Evolutionary conservation across 2,888 invertebrate species (phyloP).

Genomic region (Andrena camellia): DNA sequence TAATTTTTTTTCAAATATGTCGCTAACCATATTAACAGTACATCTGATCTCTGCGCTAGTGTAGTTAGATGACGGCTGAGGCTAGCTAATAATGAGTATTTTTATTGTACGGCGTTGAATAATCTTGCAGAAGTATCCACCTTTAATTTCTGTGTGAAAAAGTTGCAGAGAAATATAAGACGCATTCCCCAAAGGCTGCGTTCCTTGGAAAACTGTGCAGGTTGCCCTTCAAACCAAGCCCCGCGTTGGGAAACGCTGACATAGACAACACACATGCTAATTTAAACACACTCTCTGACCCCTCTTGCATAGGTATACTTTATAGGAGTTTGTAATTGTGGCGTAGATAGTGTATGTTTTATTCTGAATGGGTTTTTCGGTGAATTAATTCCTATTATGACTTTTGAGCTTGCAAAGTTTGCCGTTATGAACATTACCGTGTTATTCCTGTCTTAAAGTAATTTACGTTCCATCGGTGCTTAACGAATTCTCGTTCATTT

Average conservation of each 20-base stretch:
- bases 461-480: background rate
- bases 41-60: background rate
- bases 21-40: constrained; percentile 10
- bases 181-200: constrained; percentile 28
- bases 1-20: constrained; percentile 14
- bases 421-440: no score
- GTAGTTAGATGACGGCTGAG: constrained; percentile 12
- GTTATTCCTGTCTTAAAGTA: background rate
- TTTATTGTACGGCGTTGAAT: background rate
- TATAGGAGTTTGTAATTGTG: constrained; percentile 27
- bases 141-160: constrained; percentile 30
- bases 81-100: constrained; percentile 6
- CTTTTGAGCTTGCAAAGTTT: background rate
- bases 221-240: constrained; percentile 30
- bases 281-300: constrained; percentile 54
- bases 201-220: constrained; percentile 34
- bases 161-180: constrained; percentile 46
- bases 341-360: background rate
- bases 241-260: constrained; percentile 56
- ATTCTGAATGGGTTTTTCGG: constrained; percentile 3
- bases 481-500: constrained; percentile 2
- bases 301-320: constrained; percentile 52
- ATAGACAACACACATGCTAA: constrained; percentile 30
- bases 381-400: background rate
- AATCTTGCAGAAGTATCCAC: background rate